Conservation (phyloP, 1,140 invertebrate genomes). For the Bombus breviceps region DNA sequence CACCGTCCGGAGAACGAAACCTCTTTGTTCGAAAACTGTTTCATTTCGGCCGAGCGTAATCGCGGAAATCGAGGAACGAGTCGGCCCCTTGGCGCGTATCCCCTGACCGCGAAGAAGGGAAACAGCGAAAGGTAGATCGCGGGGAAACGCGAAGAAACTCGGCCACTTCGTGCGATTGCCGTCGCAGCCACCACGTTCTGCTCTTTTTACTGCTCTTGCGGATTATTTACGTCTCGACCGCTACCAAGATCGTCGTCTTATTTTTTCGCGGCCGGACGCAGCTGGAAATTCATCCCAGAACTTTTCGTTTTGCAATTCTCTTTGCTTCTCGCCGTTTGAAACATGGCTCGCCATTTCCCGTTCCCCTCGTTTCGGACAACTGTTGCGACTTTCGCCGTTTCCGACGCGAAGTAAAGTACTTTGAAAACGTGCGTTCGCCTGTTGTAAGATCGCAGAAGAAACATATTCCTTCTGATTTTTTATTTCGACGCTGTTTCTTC, state of each 20-base stretch:
- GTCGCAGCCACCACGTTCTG: constrained; percentile 62
- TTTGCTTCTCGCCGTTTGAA: neutral
- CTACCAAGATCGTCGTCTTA: neutral
- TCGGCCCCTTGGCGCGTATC: neutral
- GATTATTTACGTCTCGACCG: constrained; percentile 72
- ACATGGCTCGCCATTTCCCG: neutral
- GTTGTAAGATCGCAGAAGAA: no score
- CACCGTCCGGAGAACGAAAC: no score
- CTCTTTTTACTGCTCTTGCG: constrained; percentile 59
- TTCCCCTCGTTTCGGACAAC: neutral
- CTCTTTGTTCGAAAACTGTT: neutral
- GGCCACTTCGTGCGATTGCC: constrained; percentile 77
- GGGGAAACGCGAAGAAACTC: constrained; percentile 60
- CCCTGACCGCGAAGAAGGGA: constrained; percentile 17
- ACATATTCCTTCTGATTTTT: no score
- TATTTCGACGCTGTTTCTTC: no score
- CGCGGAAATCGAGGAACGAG: neutral
- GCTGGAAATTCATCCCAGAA: constrained; percentile 71
- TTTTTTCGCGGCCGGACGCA: constrained; percentile 45
- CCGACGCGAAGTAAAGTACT: no score
- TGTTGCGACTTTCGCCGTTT: neutral
- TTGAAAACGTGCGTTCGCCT: no score
- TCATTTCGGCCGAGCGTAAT: neutral
- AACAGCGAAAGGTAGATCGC: constrained; percentile 31
- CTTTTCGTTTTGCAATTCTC: constrained; percentile 60